Conservation (phyloP, 2,797 vertebrate species). For the Acestrorhynchus altus region DNA sequence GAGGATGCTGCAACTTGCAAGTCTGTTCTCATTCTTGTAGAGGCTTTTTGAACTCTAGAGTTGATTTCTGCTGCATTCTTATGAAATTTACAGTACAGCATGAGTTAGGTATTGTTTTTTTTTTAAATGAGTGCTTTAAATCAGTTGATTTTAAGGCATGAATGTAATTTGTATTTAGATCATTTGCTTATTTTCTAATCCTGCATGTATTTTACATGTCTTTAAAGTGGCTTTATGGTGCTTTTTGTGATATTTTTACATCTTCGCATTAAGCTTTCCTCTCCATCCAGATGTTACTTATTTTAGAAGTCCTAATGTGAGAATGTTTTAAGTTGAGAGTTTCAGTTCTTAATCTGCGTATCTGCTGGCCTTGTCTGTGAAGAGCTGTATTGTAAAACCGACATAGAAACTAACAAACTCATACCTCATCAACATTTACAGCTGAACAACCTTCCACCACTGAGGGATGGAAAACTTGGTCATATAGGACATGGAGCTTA, state of each 20-base stretch:
- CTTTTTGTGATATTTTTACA: neutral
- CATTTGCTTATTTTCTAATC: slow-evolving; percentile 5
- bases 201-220: neutral
- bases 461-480: neutral
- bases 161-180: slow-evolving; percentile 5
- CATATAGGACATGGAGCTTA: neutral
- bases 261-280: neutral
- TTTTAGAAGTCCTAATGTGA: neutral
- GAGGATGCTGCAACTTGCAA: neutral
- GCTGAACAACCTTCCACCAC: neutral
- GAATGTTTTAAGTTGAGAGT: neutral
- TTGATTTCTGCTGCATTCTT: neutral
- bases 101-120: neutral
- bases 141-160: neutral
- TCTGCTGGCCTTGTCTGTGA: neutral
- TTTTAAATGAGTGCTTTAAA: neutral
- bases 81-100: neutral
- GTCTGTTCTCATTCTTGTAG: neutral
- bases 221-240: slow-evolving; percentile 5
- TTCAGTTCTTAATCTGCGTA: neutral
- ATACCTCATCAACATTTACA: slow-evolving; percentile 10
- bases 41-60: neutral
- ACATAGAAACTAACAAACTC: neutral
- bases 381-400: neutral
- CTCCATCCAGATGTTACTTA: neutral